phyloP scores from a whole-genome alignment of 2,888 invertebrate genomes.

The Lobophora halterata region DNA sequence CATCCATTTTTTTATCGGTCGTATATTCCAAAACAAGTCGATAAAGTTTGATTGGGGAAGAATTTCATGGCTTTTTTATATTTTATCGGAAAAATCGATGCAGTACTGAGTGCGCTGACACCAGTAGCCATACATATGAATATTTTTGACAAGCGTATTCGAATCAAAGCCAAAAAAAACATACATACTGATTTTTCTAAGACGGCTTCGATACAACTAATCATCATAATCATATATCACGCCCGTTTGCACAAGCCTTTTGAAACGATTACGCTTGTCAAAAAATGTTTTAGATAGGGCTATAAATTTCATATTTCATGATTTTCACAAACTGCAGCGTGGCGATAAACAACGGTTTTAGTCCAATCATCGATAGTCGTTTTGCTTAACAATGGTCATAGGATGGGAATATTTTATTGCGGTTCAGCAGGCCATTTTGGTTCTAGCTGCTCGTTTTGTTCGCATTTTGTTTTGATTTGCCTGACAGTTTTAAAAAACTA shows the following conservation, averaged over 20 bases:
- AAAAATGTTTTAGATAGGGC: too few species aligned
- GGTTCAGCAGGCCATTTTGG: background rate
- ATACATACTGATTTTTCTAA: too few species aligned
- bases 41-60: constrained; percentile 25
- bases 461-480: constrained; percentile 4
- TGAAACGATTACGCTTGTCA: too few species aligned
- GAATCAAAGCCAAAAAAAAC: too few species aligned
- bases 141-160: too few species aligned
- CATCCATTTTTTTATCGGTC: constrained; percentile 23
- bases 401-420: background rate
- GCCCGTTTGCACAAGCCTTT: too few species aligned
- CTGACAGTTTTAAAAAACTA: too few species aligned
- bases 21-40: constrained; percentile 22
- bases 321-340: constrained; percentile 15
- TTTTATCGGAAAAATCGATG: constrained; percentile 19
- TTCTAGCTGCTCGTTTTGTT: too few species aligned
- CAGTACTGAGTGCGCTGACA: constrained; percentile 13
- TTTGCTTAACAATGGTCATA: background rate
- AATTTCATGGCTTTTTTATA: constrained; percentile 19
- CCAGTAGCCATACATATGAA: too few species aligned
- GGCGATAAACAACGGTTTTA: constrained; percentile 14
- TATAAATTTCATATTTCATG: constrained; percentile 18
- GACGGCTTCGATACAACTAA: too few species aligned
- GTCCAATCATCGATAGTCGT: constrained; percentile 10
- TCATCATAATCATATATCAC: too few species aligned